Conservation (phyloP, 2,113 vertebrate genomes). For the Pteropus alecto region DNA sequence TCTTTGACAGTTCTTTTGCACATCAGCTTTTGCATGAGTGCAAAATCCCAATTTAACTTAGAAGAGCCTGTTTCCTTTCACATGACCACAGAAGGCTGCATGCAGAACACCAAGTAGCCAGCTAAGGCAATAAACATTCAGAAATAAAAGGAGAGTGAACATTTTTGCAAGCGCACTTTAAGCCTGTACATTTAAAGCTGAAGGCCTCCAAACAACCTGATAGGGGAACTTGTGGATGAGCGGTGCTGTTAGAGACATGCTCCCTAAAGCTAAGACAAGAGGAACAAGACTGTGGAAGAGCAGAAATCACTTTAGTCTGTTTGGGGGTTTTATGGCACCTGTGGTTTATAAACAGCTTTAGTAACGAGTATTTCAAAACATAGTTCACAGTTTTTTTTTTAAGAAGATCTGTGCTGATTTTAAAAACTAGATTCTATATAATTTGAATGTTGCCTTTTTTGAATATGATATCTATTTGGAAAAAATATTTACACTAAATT, state of each 20-base stretch:
- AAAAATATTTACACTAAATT: constrained; percentile 93
- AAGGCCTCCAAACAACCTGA: constrained; percentile 84
- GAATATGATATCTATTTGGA: constrained; percentile 88
- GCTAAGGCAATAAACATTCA: constrained; percentile 90
- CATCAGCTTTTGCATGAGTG: constrained; percentile 49
- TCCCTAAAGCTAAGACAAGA: constrained; percentile 82
- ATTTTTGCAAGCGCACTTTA: constrained; percentile 86
- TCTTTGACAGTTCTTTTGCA: constrained; percentile 62
- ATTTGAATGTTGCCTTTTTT: constrained; percentile 86
- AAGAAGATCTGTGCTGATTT: constrained; percentile 94
- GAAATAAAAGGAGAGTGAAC: constrained; percentile 81
- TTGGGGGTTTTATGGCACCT: constrained; percentile 96
- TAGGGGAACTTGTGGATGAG: constrained; percentile 72
- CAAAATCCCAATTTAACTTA: constrained; percentile 70
- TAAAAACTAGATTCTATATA: constrained; percentile 94
- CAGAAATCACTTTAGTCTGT: constrained; percentile 83
- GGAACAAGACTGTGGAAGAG: constrained; percentile 82
- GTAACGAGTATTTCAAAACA: constrained; percentile 93
- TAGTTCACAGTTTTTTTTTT: constrained; percentile 96
- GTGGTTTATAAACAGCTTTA: constrained; percentile 97
- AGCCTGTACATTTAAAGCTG: constrained; percentile 87
- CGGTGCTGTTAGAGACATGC: constrained; percentile 82
- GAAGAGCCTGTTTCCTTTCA: constrained; percentile 78
- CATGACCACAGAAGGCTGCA: constrained; percentile 81
- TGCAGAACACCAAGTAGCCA: constrained; percentile 86